Evolutionary conservation across 2,797 vertebrate species (phyloP), one percentile per base, ranked within the genome.

Genomic region (Steatocranus sp.): DNA sequence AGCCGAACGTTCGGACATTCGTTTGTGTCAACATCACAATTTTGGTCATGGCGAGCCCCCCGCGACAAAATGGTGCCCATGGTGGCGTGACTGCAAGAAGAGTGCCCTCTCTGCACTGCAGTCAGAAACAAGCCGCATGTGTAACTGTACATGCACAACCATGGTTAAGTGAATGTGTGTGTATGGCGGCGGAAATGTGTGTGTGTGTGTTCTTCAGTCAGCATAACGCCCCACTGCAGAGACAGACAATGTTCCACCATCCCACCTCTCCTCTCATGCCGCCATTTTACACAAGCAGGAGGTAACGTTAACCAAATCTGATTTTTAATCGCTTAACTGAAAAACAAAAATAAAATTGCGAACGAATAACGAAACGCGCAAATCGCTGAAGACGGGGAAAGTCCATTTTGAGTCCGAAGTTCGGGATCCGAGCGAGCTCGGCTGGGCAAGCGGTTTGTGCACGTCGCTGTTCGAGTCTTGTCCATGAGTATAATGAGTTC

Each of bases 281-380:
- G 94, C 95, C 95, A 96, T 95, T 95, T 95, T 94, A 93, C 58
- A 93, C 74, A 86, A 76, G 49, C 80, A 63, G 83, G 20, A 85
- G 88, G 84, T 87, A 91, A 87, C 38, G 88, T 85, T 90, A 91
- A 90, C 80, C 38, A 38, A 56, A 30, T 34, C 43, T 30, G 77
- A 82, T 27, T 46, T 78, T 54, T 76, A 76, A 80, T 83, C 25
- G 68, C 25, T 73, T 48, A 73, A 30, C 66, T 48, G 11, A 27
- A 70, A 70, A 48, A 27, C n/a, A 36, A 76, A 70, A 70, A 73
- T 15, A 12, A 9, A 87, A 43, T 53, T 4, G 36, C 17, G 5
- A 50, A 54, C 53, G 17, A 46, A 15, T 8, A 5, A 2, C 1
- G 41, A 53, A 74, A 53, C 61, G 14, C 3, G 61, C 15, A 7